phyloP scores from a whole-genome alignment of 2,888 invertebrate genomes.

The Cylloceria caligata region DNA sequence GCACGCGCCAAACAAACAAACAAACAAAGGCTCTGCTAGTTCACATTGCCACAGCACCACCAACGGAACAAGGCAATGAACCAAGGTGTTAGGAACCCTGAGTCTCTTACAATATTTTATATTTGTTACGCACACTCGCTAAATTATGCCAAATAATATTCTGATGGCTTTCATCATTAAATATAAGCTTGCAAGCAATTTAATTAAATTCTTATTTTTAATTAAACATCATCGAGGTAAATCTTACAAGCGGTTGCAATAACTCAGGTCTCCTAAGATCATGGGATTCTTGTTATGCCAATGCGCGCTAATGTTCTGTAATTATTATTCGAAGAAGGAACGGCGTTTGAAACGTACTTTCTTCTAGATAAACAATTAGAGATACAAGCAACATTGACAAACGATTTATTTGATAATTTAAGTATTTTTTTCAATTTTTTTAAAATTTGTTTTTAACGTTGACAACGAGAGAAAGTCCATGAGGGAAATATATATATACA shows the following conservation, averaged over 20 bases:
- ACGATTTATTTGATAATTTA: conserved; percentile 18
- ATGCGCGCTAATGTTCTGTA: conserved; percentile 56
- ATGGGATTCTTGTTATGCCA: conserved; percentile 55
- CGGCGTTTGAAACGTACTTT: conserved; percentile 19
- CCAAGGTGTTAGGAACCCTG: conserved; percentile 60
- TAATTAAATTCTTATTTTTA: conserved; percentile 14
- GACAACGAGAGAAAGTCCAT: conserved; percentile 15
- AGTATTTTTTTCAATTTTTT: background rate
- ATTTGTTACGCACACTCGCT: conserved; percentile 19
- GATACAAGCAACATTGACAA: conserved; percentile 48
- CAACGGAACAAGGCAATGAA: conserved; percentile 76
- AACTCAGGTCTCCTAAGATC: conserved; percentile 55
- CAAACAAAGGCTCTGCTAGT: conserved; percentile 83
- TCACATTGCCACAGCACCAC: conserved; percentile 82
- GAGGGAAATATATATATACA: conserved; percentile 57
- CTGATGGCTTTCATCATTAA: background rate
- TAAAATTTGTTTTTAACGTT: background rate
- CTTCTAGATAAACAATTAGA: conserved; percentile 24
- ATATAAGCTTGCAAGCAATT: conserved; percentile 12
- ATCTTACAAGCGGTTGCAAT: conserved; percentile 7
- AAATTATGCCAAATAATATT: conserved; percentile 1
- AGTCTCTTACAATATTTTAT: conserved; percentile 24
- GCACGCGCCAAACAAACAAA: conserved; percentile 82
- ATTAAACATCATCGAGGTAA: background rate
- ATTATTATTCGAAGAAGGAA: conserved; percentile 44